A percentile compares a stretch with the other conserved stretches of the same genome.
phyloP scores from a whole-genome alignment of 37 sponge, comb jelly and placozoan species.

The Crambe crambe region DNA sequence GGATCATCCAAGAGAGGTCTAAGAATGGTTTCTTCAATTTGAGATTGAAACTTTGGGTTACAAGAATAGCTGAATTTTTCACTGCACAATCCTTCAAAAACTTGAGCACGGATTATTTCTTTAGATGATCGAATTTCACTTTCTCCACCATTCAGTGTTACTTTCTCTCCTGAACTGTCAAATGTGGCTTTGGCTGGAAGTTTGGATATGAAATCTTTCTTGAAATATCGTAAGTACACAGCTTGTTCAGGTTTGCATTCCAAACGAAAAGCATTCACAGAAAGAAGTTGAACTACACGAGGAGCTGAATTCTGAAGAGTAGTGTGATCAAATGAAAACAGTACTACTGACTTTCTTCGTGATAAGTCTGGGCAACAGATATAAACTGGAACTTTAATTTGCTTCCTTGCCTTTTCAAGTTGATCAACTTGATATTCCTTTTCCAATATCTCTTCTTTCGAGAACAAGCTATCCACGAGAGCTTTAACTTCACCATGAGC shows the following conservation, averaged over 20 bases:
- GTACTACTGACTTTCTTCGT: not conserved
- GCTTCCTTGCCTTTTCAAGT: conserved; percentile 5
- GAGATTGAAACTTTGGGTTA: conserved; percentile 28
- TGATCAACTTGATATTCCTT: not conserved
- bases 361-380: not conserved
- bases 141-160: not conserved
- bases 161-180: not conserved
- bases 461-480: not conserved
- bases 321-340: not conserved
- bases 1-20: not conserved
- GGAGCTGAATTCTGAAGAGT: not conserved
- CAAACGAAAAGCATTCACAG: not conserved
- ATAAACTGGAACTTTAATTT: not conserved
- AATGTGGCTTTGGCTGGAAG: not conserved
- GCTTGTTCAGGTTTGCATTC: not conserved
- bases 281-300: not conserved
- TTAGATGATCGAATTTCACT: not conserved
- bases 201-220: not conserved
- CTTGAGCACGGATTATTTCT: not conserved
- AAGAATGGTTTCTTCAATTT: conserved; percentile 31
- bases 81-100: not conserved
- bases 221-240: not conserved
- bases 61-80: conserved; percentile 6
- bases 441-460: not conserved
- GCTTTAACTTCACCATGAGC: conserved; percentile 6